A percentile compares a stretch with the other conserved stretches of the same genome.
phyloP scores from a whole-genome alignment of 2,888 invertebrate genomes.

The Yponomeuta malinellus region DNA sequence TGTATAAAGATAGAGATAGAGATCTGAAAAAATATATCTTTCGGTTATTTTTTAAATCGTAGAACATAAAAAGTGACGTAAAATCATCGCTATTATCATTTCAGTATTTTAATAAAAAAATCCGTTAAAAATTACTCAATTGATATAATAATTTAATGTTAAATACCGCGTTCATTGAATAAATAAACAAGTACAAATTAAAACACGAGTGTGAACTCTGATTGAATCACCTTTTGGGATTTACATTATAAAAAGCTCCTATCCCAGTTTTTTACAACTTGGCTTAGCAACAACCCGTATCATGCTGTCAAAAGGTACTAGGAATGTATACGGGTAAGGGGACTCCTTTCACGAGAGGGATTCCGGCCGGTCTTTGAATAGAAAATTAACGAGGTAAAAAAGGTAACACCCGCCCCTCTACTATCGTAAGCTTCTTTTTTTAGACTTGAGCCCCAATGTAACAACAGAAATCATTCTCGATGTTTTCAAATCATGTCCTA shows the following conservation, averaged over 20 bases:
- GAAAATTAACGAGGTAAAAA: conserved; percentile 9
- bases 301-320: conserved; percentile 10
- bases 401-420: neutral
- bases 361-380: neutral
- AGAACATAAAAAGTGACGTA: no score
- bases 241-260: neutral
- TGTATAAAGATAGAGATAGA: no score
- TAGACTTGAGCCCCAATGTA: neutral
- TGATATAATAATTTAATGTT: no score
- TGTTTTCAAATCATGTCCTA: neutral
- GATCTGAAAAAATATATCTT: no score
- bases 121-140: no score
- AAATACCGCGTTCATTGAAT: no score
- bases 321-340: neutral
- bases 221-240: neutral
- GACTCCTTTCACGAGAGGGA: neutral
- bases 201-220: no score
- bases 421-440: neutral
- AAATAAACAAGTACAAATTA: no score
- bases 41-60: no score
- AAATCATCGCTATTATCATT: no score
- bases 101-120: no score
- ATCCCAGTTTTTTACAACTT: neutral
- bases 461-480: no score
- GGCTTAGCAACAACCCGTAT: conserved; percentile 16